Conservation (phyloP, 2,888 invertebrate species). For the Mayetiola destructor region DNA sequence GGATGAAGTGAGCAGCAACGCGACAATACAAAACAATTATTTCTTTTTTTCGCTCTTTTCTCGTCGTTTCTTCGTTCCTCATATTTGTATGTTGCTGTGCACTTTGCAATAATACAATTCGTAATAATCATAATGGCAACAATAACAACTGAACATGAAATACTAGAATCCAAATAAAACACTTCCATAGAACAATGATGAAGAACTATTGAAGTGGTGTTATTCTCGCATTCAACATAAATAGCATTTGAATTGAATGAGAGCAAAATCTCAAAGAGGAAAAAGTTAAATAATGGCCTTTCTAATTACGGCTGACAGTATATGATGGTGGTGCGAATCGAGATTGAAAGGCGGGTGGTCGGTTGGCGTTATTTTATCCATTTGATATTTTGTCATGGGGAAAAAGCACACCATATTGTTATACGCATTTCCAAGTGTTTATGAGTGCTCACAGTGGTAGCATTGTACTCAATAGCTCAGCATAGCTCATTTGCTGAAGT, state of each 20-base stretch:
- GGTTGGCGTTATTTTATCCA: not conserved
- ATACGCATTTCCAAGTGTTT: not conserved
- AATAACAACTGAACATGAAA: not conserved
- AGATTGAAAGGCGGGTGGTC: not conserved
- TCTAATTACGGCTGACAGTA: constrained; percentile 8
- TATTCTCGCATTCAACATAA: not conserved
- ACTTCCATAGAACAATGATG: no score
- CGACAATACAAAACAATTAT: no score
- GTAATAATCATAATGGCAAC: not conserved
- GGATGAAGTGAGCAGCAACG: no score
- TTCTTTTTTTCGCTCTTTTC: no score
- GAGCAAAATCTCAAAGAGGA: no score
- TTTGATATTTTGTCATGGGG: no score
- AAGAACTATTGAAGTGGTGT: not conserved
- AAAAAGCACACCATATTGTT: not conserved
- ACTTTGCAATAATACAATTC: not conserved
- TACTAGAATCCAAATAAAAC: not conserved
- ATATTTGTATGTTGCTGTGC: no score
- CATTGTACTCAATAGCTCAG: not conserved
- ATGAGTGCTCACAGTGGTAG: constrained; percentile 3
- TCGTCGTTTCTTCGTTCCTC: no score
- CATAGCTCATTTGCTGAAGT: not conserved
- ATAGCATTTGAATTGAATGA: not conserved
- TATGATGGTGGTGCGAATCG: not conserved
- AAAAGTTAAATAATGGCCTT: constrained; percentile 13